Evolutionary conservation across 2,113 vertebrate genomes (phyloP).

Genomic region (Entomyzon cyanotis): DNA sequence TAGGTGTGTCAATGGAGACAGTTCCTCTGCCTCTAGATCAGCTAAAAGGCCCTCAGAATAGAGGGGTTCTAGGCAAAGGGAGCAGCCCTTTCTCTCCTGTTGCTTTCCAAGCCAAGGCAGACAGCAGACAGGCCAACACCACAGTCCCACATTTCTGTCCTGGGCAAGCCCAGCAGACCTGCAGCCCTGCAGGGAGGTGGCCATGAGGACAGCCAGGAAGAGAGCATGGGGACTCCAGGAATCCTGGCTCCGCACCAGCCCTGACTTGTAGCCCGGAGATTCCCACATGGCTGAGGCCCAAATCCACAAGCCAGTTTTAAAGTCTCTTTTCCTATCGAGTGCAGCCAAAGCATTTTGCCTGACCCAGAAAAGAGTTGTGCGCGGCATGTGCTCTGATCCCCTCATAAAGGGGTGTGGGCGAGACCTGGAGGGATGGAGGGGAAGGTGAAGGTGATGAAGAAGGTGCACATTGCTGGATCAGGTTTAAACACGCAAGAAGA

Average conservation of each 20-base stretch:
- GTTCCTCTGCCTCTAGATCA: background rate
- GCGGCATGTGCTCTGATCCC: background rate
- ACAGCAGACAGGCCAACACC: background rate
- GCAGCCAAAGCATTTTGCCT: background rate
- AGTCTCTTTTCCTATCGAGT: rapidly evolving
- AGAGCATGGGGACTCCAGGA: background rate
- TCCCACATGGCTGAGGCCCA: background rate
- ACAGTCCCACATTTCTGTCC: background rate
- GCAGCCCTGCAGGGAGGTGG: background rate
- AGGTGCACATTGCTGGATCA: background rate
- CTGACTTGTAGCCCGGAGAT: background rate
- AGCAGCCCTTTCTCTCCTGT: background rate
- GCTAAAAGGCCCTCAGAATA: background rate
- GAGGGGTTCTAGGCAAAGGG: background rate
- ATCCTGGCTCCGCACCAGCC: background rate
- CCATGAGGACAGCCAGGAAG: background rate
- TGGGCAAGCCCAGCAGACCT: background rate
- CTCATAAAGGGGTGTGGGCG: background rate
- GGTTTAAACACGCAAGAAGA: background rate
- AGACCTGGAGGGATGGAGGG: rapidly evolving
- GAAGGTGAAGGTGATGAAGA: rapidly evolving
- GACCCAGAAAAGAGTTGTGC: background rate
- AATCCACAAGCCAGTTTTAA: background rate
- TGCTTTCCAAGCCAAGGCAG: background rate
- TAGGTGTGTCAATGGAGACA: background rate